A percentile compares a stretch with the other conserved stretches of the same genome.
phyloP scores from a whole-genome alignment of 2,888 invertebrate genomes.

The Crocallis elinguaria region DNA sequence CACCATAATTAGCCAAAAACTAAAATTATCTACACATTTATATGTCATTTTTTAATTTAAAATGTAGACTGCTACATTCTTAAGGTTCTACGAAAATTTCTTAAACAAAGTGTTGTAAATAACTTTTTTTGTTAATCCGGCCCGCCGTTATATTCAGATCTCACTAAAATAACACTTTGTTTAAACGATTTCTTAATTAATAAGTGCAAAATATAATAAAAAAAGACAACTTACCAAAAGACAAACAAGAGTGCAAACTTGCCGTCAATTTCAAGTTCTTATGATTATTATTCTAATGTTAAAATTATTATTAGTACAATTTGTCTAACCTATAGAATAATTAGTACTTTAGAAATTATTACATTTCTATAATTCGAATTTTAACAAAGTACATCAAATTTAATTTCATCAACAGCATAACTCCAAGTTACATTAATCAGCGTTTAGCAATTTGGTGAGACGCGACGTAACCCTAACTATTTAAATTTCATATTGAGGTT shows the following conservation, averaged over 20 bases:
- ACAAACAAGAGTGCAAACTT: no score
- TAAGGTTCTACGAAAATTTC: slow-evolving; percentile 7
- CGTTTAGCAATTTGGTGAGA: slow-evolving; percentile 15
- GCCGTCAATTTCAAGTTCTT: not conserved
- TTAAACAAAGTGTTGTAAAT: slow-evolving; percentile 23
- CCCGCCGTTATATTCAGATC: slow-evolving; percentile 17
- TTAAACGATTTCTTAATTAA: slow-evolving; percentile 19
- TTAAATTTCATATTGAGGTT: not conserved
- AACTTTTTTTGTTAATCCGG: slow-evolving; percentile 1
- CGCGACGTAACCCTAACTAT: not conserved
- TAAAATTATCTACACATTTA: slow-evolving; percentile 17
- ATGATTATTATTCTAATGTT: slow-evolving; percentile 7
- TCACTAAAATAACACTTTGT: slow-evolving; percentile 19
- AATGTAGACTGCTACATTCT: slow-evolving; percentile 6
- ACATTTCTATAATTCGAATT: slow-evolving; percentile 25
- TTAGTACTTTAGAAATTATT: slow-evolving; percentile 45
- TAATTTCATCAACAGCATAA: not conserved
- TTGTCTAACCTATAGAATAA: slow-evolving; percentile 53
- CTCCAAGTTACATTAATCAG: slow-evolving; percentile 11
- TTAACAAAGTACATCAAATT: slow-evolving; percentile 1
- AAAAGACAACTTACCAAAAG: no score
- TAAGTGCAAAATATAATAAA: slow-evolving; percentile 20
- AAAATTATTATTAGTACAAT: slow-evolving; percentile 53
- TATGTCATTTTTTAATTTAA: slow-evolving; percentile 3
- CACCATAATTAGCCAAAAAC: slow-evolving; percentile 49